Conservation (phyloP, 2,888 invertebrate genomes). For the Stegophylla sp. region DNA sequence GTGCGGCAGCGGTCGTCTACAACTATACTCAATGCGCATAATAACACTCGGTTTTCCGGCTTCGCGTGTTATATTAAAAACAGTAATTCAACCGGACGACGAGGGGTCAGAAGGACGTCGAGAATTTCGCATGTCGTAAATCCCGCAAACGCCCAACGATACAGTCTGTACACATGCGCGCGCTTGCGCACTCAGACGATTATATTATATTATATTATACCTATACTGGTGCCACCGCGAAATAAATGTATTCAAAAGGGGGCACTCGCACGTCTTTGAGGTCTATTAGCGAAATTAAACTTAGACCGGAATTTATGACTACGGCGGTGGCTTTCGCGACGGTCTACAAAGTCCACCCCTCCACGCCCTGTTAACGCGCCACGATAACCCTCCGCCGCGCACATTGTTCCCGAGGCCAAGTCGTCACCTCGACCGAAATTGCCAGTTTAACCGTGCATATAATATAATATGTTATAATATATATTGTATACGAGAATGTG, state of each 20-base stretch:
- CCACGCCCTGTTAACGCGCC: background rate
- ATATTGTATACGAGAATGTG: too few relatives aligned
- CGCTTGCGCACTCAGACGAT: background rate
- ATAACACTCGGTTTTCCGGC: background rate
- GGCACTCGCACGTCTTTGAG: slow-evolving; percentile 1
- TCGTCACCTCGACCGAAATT: background rate
- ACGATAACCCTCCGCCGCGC: background rate
- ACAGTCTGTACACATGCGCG: background rate
- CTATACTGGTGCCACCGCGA: background rate
- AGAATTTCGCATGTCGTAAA: slow-evolving; percentile 50
- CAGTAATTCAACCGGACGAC: slow-evolving; percentile 42
- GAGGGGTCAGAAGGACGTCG: slow-evolving; percentile 41
- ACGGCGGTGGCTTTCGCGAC: slow-evolving; percentile 13
- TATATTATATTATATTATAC: background rate
- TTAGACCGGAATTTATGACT: slow-evolving; percentile 26
- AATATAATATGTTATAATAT: too few relatives aligned
- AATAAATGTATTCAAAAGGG: slow-evolving; percentile 34
- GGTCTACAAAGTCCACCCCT: background rate
- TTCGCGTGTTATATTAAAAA: slow-evolving; percentile 43
- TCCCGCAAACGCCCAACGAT: background rate
- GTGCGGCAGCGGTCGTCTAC: background rate
- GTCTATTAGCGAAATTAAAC: slow-evolving; percentile 58
- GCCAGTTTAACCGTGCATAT: background rate
- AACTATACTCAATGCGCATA: background rate
- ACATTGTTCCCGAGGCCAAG: background rate